Evolutionary conservation across 2,797 vertebrate genomes (phyloP), one percentile per base, ranked within the genome.

Genomic region (Epinephelus awoara): DNA sequence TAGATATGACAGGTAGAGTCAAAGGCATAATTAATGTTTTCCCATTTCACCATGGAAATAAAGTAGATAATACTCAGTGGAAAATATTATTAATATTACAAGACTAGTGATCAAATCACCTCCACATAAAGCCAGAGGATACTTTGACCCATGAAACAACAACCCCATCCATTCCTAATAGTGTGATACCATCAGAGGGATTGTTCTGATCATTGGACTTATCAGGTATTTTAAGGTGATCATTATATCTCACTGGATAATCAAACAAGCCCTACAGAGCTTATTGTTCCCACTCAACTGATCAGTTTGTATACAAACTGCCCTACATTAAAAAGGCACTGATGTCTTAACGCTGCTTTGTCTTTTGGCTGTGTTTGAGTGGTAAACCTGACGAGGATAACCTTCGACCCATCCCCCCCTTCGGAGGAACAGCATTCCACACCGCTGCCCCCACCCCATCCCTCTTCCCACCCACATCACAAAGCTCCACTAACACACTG

Each of bases 401-500:
- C 87, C 87, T 91, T 86, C 85, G 85, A 83, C 82, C 91, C 91
- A 72, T 85, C 88, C 82, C 82, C 71, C 82, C 76, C 86, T 85
- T 62, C 14, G 34, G 84, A 89, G 84, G 89, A 93, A 86, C 87
- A 79, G 93, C 94, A 95, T 96, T 95, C 94, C 93, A 91, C 83
- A 92, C 80, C 73, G 68, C 85, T 59, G 77, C 87, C 89, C 83
- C 91, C 88, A 81, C 87, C 88, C 82, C 69, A 82, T 61, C 83
- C 61, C 86, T 85, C 77, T 88, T 89, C 88, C 90, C 88, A 88
- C 82, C 85, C 89, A 92, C 88, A 92, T 91, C 91, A 94, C 93
- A 93, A 94, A 94, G 89, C 92, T 91, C 84, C 77, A 89, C 92
- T 90, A 92, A 94, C 92, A 93, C 83, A 90, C 92, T 94, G 94